These are phyloP conservation scores for Fratercula arctica DNA, from an alignment of 2,797 vertebrate species.

Conservation along the genomic window DNA sequence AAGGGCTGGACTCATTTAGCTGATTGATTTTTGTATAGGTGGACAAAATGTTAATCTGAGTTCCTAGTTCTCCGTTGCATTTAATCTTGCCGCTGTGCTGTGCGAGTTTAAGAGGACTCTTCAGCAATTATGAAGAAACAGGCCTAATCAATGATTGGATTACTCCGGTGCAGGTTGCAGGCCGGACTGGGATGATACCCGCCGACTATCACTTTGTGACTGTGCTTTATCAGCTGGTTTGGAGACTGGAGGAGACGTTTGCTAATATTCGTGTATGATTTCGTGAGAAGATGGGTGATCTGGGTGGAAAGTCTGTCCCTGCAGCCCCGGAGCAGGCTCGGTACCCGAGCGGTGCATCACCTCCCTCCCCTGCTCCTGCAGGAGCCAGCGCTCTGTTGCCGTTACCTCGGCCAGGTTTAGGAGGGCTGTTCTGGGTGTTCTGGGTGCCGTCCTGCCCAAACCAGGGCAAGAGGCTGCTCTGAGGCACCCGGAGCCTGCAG, in stretches of 20 bases:
- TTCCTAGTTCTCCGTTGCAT: background rate
- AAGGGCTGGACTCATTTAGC: background rate
- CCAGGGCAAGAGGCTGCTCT: background rate
- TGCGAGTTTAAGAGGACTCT: background rate
- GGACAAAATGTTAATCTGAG: background rate
- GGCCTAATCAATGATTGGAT: background rate
- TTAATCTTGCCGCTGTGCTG: background rate
- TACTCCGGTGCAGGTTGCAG: background rate
- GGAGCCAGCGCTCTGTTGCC: fast-evolving
- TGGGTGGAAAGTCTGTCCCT: background rate
- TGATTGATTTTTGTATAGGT: background rate
- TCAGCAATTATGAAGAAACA: background rate
- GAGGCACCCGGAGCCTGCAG: background rate
- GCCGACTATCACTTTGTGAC: background rate
- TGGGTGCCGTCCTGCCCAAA: background rate
- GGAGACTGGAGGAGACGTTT: background rate
- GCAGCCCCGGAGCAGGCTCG: fast-evolving
- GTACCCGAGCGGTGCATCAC: background rate
- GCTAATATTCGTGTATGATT: background rate
- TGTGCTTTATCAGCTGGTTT: background rate
- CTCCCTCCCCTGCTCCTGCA: background rate
- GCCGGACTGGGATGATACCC: background rate
- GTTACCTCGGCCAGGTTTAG: background rate
- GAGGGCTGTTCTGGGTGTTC: background rate
- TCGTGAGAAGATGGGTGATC: background rate